These are phyloP conservation scores for Melieria omissa DNA, from an alignment of 2,888 invertebrate genomes.

Conservation along the genomic window DNA sequence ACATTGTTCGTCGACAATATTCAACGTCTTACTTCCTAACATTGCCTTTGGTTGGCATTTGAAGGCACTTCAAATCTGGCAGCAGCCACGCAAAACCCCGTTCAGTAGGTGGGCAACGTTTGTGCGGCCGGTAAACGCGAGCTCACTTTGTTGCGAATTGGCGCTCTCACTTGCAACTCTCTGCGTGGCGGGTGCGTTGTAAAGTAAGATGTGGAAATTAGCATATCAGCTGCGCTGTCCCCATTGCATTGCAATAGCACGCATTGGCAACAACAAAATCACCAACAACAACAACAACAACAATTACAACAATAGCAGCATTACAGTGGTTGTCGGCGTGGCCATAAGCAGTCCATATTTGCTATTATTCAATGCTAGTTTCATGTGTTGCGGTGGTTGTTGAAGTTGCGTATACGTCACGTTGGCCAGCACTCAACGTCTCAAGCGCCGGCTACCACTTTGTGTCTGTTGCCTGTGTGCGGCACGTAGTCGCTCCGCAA, in stretches of 20 bases:
- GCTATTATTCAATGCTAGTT: constrained; percentile 5
- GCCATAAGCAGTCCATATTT: background rate
- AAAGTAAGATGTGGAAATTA: constrained; percentile 48
- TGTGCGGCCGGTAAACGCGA: background rate
- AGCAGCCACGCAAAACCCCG: background rate
- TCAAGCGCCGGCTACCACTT: too few relatives aligned
- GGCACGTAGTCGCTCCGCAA: constrained; percentile 16
- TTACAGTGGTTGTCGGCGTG: background rate
- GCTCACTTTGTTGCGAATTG: constrained; percentile 2
- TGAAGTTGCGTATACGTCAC: constrained; percentile 35
- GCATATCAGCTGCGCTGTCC: constrained; percentile 55
- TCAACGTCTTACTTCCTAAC: background rate
- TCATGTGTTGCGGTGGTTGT: background rate
- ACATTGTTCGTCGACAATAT: too few relatives aligned
- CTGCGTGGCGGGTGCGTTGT: too few relatives aligned
- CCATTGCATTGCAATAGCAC: constrained; percentile 30
- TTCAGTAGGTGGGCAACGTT: too few relatives aligned
- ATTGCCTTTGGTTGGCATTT: background rate
- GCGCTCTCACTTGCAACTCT: constrained; percentile 9
- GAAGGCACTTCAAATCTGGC: background rate
- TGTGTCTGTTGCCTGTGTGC: too few relatives aligned
- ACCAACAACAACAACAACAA: background rate
- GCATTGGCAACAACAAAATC: background rate
- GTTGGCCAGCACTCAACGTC: constrained; percentile 21
- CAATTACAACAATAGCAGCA: background rate